Base-by-base conservation (phyloP, 37 sponge, comb jelly and placozoan genomes). In the Halisarca cf. caerulea region DNA sequence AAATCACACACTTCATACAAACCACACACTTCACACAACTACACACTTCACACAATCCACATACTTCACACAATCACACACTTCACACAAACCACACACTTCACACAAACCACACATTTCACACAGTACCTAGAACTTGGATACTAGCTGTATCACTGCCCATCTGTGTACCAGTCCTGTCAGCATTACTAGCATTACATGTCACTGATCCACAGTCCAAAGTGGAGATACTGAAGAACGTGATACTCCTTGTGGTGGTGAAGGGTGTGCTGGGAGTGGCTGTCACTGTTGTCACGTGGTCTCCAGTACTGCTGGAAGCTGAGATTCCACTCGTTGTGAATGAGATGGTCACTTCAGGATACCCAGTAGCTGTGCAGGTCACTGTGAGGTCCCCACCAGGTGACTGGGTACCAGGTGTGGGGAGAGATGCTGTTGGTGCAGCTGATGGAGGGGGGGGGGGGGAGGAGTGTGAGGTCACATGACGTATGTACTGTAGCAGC, bases 141-240 rank as follows among this genome's bases (percentile, higher is more conserved):
- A 74, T 15, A 74, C 38, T 74, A 17, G n/a, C 44, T 23, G 45
- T 40, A 21, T 37, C 77, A 36, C 24, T n/a, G 45, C 24, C 25
- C 23, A 21, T 74, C 17, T 38, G 42, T 43, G 45, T 39, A 4
- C 44, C 44, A 74, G 32, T 37, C 18, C 77, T 41, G 44, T 74
- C 36, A 11, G 24, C 23, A 37, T 74, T 74, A n/a, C 45, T 43
- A 44, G 45, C 77, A 20, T 17, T 40, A 74, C 77, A 74, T 41
- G 9, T 74, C 77, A 74, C 77, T 74, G 44, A 33, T 44, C 45
- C 77, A 74, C 77, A 74, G 77, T 74, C 77, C 21, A 24, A 40
- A 8, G 6, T 20, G 24, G 77, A 41, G 38, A 74, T 37, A 74
- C 24, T 74, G 77, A 20, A 40, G 45, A 74, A n/a, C 18, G 77